A percentile compares a stretch with the other conserved stretches of the same genome.
Evolutionary conservation across 2,888 invertebrate genomes (phyloP).

Genomic region (Drosophila nigricruria): DNA sequence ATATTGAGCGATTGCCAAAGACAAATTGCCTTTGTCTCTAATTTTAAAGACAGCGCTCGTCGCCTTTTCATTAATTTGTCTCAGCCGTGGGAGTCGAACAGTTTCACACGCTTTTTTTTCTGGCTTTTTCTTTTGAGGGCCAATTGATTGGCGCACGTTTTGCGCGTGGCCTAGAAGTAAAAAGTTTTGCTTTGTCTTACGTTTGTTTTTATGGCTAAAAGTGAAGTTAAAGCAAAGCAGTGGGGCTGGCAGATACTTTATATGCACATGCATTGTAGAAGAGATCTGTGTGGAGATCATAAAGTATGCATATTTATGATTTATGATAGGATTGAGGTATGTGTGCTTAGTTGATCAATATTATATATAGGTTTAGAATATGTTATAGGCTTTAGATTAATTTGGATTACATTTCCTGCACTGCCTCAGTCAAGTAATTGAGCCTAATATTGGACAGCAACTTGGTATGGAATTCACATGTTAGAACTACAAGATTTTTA

Average conservation of each 20-base stretch:
- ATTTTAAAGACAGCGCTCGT: conserved; percentile 67
- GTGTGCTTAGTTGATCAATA: not conserved
- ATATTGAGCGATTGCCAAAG: conserved; percentile 71
- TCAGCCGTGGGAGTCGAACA: conserved; percentile 73
- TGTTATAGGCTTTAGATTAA: not conserved
- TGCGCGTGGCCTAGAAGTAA: conserved; percentile 63
- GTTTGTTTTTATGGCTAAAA: not conserved
- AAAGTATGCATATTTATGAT: conserved; percentile 10
- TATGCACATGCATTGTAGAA: not conserved
- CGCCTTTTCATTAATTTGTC: conserved; percentile 63
- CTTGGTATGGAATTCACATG: no score
- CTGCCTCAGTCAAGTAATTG: no score
- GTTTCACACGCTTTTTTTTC: conserved; percentile 62
- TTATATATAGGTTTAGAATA: not conserved
- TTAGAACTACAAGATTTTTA: no score
- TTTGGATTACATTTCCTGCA: not conserved
- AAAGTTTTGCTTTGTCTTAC: conserved; percentile 11
- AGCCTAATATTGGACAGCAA: no score
- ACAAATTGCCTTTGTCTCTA: conserved; percentile 78
- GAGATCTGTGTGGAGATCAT: conserved; percentile 22
- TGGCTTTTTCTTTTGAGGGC: conserved; percentile 26
- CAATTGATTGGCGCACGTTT: conserved; percentile 80
- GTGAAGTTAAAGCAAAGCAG: not conserved
- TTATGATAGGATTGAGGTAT: not conserved
- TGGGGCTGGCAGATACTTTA: not conserved